phyloP scores from a whole-genome alignment of 1,140 invertebrate genomes.

The Luehdorfia chinensis region DNA sequence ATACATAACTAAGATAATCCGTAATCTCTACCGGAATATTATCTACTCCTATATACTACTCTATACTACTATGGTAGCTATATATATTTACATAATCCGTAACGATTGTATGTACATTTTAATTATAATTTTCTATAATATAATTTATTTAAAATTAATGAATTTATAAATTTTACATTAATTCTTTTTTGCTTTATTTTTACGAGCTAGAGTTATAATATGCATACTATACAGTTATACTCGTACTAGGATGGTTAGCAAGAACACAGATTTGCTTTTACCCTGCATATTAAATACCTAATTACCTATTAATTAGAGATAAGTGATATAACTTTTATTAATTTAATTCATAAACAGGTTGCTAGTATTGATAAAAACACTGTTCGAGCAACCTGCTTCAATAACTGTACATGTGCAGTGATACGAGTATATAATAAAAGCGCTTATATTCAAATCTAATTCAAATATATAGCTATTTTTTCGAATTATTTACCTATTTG shows the following conservation, averaged over 20 bases:
- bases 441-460: neutral
- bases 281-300: slow-evolving; percentile 1
- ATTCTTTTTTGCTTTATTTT: neutral
- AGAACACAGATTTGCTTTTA: no score
- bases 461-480: no score
- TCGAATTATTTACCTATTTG: no score
- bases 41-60: no score
- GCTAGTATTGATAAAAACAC: neutral
- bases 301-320: slow-evolving; percentile 8
- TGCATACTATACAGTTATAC: neutral
- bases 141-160: neutral
- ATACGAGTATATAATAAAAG: slow-evolving; percentile 4
- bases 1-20: no score
- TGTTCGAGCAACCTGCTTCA: slow-evolving; percentile 4
- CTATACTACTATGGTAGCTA: no score
- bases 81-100: no score
- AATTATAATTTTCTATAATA: no score
- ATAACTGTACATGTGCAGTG: slow-evolving; percentile 2
- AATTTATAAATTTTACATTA: neutral
- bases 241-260: no score
- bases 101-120: no score
- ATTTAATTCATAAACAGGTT: slow-evolving; percentile 5
- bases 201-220: neutral
- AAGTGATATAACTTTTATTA: slow-evolving; percentile 4
- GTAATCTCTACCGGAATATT: no score